Evolutionary conservation across 2,797 vertebrate species (phyloP).

Genomic region (Pseudomugil tenellus): DNA sequence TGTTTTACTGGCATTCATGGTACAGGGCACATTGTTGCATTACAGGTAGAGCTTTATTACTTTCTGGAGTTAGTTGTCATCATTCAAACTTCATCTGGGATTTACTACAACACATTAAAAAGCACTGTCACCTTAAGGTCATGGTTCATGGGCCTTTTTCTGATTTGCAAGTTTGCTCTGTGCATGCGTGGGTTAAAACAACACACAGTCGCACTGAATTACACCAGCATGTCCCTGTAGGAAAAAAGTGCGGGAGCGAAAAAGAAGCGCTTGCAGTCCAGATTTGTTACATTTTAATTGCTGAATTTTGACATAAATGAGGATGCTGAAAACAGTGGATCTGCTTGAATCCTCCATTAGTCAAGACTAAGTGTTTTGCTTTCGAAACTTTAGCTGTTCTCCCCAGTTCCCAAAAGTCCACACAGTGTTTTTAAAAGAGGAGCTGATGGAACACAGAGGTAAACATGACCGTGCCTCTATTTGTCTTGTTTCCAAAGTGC

Average conservation of each 20-base stretch:
- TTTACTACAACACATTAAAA: too few relatives aligned
- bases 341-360: neutral
- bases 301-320: neutral
- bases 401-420: neutral
- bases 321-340: neutral
- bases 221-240: too few relatives aligned
- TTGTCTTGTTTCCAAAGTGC: neutral
- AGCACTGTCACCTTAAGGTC: too few relatives aligned
- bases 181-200: too few relatives aligned
- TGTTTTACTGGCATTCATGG: neutral
- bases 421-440: neutral
- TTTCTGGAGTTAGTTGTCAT: slow-evolving; percentile 5
- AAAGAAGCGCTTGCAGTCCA: neutral
- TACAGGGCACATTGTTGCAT: neutral
- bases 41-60: neutral
- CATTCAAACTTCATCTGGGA: neutral
- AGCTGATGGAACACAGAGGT: neutral
- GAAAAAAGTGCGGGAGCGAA: neutral
- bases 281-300: neutral
- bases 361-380: neutral
- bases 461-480: neutral
- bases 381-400: neutral
- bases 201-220: too few relatives aligned
- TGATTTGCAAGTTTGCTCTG: too few relatives aligned
- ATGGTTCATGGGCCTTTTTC: too few relatives aligned